Percentiles rank a stretch among this genome's conserved stretches.
These are phyloP conservation scores for Oenanthe oenanthe DNA, from an alignment of 2,113 vertebrate species.

Conservation along the genomic window DNA sequence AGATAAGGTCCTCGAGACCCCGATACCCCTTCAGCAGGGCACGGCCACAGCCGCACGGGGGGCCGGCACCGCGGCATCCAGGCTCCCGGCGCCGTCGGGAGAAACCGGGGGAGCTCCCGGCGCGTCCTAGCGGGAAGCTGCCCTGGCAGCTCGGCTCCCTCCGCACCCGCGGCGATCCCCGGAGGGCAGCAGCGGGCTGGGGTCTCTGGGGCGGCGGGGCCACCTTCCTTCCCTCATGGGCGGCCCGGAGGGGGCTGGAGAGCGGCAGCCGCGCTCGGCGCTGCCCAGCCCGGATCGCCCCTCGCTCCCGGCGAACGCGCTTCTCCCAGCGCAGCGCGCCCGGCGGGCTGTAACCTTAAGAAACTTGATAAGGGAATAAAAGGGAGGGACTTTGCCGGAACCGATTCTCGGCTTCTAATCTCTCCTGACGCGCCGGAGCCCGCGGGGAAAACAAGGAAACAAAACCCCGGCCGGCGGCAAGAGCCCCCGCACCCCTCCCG, in stretches of 20 bases:
- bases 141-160: not conserved
- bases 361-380: constrained; percentile 52
- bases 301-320: not conserved
- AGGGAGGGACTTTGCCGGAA: not conserved
- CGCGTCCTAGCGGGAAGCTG: not conserved
- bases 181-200: not conserved
- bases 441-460: not conserved
- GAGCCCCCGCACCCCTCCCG: not conserved
- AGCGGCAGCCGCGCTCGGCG: not conserved
- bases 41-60: not conserved
- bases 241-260: not conserved
- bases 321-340: not conserved
- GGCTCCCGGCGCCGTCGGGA: not conserved
- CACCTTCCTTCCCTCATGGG: not conserved
- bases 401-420: not conserved
- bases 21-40: not conserved
- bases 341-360: not conserved
- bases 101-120: not conserved
- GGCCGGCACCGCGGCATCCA: not conserved
- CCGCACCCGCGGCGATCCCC: not conserved
- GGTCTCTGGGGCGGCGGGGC: not conserved
- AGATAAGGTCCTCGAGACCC: fast-evolving
- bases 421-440: not conserved
- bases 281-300: too few relatives aligned
- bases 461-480: not conserved